phyloP scores from a whole-genome alignment of 1,140 invertebrate species.

The Tetramorium parvispinum region DNA sequence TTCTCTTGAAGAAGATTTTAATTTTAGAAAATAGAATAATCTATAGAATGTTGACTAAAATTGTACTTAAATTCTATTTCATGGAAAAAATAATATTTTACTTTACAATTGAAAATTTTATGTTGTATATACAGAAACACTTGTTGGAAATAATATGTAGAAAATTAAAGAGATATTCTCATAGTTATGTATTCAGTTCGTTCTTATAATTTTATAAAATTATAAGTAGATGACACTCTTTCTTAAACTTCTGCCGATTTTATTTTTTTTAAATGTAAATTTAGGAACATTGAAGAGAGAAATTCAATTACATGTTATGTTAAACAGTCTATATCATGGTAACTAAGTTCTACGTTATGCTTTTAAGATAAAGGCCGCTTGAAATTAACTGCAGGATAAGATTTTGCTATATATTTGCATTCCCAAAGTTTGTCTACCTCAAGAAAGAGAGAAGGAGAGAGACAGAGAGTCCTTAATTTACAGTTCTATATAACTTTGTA shows the following conservation, averaged over 20 bases:
- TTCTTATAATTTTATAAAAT: slow-evolving; percentile 3
- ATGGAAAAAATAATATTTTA: background rate
- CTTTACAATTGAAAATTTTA: background rate
- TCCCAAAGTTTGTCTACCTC: slow-evolving; percentile 23
- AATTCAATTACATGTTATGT: background rate
- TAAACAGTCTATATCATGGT: slow-evolving; percentile 1
- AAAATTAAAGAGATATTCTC: background rate
- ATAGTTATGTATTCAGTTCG: background rate
- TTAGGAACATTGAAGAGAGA: slow-evolving; percentile 3
- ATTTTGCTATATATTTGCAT: slow-evolving; percentile 43
- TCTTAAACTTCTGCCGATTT: background rate
- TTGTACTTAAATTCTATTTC: background rate
- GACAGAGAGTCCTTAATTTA: slow-evolving; percentile 36
- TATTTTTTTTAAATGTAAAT: background rate
- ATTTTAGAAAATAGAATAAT: background rate
- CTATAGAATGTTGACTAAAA: background rate
- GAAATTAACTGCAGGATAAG: slow-evolving; percentile 29
- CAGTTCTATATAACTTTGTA: slow-evolving; percentile 42
- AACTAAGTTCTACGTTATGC: background rate
- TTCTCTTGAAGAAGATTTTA: background rate
- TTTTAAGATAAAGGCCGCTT: slow-evolving; percentile 28
- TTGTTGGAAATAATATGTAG: background rate
- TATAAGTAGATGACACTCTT: too few relatives aligned
- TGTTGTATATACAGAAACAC: background rate
- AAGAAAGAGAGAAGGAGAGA: too few relatives aligned